Conservation (phyloP, 2,888 invertebrate genomes). For the Andrena haemorrhoa region DNA sequence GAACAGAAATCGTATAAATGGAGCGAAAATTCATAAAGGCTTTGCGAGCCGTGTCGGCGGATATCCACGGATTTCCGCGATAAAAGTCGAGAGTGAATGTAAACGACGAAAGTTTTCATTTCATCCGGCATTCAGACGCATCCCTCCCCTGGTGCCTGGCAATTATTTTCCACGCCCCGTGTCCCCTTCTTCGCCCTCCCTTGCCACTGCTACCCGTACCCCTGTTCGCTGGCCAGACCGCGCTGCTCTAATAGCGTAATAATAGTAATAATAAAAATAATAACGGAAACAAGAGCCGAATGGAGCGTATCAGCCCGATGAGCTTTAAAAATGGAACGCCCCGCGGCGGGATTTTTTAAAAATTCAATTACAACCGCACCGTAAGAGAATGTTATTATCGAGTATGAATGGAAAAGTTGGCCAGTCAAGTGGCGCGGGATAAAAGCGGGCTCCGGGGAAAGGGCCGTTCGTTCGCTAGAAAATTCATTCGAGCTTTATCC, state of each 20-base stretch:
- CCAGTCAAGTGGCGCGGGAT: not conserved
- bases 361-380: conserved; percentile 44
- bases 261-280: conserved; percentile 17
- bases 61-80: conserved; percentile 55
- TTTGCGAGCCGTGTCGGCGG: conserved; percentile 26
- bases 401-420: conserved; percentile 35
- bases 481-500: conserved; percentile 42
- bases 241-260: not conserved
- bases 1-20: conserved; percentile 38
- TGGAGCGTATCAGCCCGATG: not conserved
- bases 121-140: conserved; percentile 56
- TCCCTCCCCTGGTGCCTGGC: conserved; percentile 2
- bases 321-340: conserved; percentile 7
- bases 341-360: conserved; percentile 12
- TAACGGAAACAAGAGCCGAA: not conserved
- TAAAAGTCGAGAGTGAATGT: conserved; percentile 53
- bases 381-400: conserved; percentile 42
- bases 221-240: not conserved
- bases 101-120: conserved; percentile 65
- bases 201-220: not conserved
- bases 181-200: not conserved
- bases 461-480: conserved; percentile 5
- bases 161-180: conserved; percentile 41
- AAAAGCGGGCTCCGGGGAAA: conserved; percentile 16
- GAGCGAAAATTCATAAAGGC: conserved; percentile 52